Conservation (phyloP, 2,797 vertebrate genomes). For the Falco berigora region DNA sequence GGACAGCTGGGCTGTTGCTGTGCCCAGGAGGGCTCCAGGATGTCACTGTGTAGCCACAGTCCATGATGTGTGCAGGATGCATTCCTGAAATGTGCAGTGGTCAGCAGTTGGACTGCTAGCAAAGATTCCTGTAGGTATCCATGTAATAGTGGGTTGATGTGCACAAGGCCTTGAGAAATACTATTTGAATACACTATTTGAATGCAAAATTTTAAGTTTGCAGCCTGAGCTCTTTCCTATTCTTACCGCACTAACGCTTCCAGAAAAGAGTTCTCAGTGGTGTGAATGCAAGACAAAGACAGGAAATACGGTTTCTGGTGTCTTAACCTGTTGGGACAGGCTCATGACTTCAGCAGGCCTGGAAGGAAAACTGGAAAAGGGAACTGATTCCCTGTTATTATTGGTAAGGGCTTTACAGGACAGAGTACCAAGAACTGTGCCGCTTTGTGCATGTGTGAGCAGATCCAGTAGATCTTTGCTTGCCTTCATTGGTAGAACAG, state of each 20-base stretch:
- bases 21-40: background rate
- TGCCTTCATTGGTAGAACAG: background rate
- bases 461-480: background rate
- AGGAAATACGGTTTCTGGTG: background rate
- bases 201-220: background rate
- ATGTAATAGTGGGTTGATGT: background rate
- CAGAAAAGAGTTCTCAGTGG: background rate
- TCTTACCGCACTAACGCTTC: background rate
- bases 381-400: background rate
- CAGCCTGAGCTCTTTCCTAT: background rate
- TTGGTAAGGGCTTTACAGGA: background rate
- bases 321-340: background rate
- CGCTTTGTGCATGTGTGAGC: background rate
- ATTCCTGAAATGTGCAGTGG: background rate
- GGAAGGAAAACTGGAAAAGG: background rate
- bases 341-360: background rate
- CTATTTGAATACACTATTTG: background rate
- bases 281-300: background rate
- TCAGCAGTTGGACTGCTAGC: background rate
- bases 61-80: background rate
- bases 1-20: background rate
- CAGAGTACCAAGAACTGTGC: background rate
- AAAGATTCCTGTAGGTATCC: background rate
- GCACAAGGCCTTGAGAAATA: background rate
- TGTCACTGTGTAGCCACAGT: background rate